Base-by-base conservation (phyloP, 2,888 invertebrate species). In the Ectemnius continuus region DNA sequence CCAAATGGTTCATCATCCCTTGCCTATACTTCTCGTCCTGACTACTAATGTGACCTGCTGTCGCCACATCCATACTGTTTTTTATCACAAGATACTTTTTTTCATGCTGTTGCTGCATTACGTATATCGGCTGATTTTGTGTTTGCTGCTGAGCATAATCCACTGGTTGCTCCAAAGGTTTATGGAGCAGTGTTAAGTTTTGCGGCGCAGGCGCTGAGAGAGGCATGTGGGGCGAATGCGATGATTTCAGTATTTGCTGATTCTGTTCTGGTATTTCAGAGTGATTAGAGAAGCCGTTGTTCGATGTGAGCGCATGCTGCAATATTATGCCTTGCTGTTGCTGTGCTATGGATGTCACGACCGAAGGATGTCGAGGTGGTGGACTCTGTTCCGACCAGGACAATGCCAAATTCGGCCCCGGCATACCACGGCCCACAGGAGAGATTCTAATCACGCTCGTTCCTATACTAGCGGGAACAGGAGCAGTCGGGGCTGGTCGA, bases 391-490 rank as follows among this genome's bases (percentile, higher is more conserved):
- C 90, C 20, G 89, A 85, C 89, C 90, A 90, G 1, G 88, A 73
- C 56, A 85, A 68, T 48, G 82, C 84, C 58, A 87, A 76, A 72
- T 85, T 86, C 74, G 89, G 88, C 52, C 82, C 80, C 18, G 85
- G 80, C 77, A 88, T 86, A 13, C 85, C 84, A n/a, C 87, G 87
- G 56, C 87, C 85, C 78, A 94, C 95, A 13, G 96, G 96, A 1
- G 97, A 97, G 86, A 96, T 95, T 88, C 97, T 92, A 86, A 97
- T 97, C 48, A 97, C 97, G 91, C 96, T 96, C 36, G 96, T 95
- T 59, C 93, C 58, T 92, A 90, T 84, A 84, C 88, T 84, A 72
- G 87, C 84, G 77, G 92, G 89, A 18, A 82, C 83, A 78, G 92
- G 88, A 26, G 88, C 87, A 75, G 87, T 86, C 48, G 92, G 74